These are phyloP conservation scores for Acanthococcus lagerstroemiae DNA, from an alignment of 2,888 invertebrate genomes.

Conservation along the genomic window DNA sequence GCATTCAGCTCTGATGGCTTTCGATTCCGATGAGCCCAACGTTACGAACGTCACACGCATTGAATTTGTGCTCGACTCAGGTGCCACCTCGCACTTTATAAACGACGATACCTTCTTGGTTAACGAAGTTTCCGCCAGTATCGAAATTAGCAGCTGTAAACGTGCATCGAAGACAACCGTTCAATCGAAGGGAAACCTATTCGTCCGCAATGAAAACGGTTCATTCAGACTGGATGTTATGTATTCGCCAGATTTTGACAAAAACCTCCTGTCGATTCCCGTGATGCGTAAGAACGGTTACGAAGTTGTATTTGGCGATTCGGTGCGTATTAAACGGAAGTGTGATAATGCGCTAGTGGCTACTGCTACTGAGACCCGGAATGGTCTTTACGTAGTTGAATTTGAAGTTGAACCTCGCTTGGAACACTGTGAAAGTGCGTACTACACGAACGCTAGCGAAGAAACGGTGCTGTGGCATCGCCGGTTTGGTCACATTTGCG, in stretches of 20 bases:
- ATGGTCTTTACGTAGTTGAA: neutral
- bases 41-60: too few species aligned
- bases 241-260: neutral
- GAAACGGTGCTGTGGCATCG: conserved; percentile 33
- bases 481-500: conserved; percentile 33
- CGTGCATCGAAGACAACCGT: neutral
- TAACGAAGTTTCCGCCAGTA: too few species aligned
- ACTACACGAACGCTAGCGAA: too few species aligned
- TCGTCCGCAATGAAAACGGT: neutral
- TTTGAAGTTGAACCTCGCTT: too few species aligned
- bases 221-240: too few species aligned
- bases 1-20: too few species aligned
- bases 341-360: neutral
- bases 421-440: too few species aligned
- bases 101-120: too few species aligned
- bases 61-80: too few species aligned
- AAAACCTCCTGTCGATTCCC: neutral
- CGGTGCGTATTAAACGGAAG: neutral
- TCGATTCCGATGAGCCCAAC: too few species aligned
- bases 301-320: neutral
- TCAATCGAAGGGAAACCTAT: neutral
- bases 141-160: too few species aligned
- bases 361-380: neutral
- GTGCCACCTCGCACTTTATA: too few species aligned
- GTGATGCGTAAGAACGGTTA: neutral